Evolutionary conservation across 2,888 invertebrate genomes (phyloP), one percentile per base, ranked within the genome.

Genomic region (Cheilosia urbana): DNA sequence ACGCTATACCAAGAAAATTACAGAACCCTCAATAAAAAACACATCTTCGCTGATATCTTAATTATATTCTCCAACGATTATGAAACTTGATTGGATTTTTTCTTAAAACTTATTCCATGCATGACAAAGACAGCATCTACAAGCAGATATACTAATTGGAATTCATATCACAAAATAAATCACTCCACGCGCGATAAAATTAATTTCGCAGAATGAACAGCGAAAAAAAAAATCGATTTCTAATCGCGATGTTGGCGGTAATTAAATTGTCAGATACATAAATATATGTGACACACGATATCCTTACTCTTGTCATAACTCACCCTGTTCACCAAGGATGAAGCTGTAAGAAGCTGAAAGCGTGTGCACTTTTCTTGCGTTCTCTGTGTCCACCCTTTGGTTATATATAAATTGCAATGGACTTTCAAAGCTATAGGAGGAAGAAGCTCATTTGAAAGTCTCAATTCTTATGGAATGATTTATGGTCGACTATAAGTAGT

Each of bases 201-300:
- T 9, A 40, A 24, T 13, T 34, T n/a, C 19, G 2, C 37, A 13
- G 37, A 2, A 17, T 15, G 45, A n/a, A 21, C 24, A 13, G 13
- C 4, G 6, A 15, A 57, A 47, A 55, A 49, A 15, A 9, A 21
- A 76, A 66, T 76, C 66, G 58, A 66, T 51, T 51, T 58, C 42
- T 49, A 30, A 58, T 57, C 58, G 66, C 58, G 65, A 75, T 65
- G 63, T 40, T 40, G 58, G 66, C 65, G 40, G 53, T 62, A 53
- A 68, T 77, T 68, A 68, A 77, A 69, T 69, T 68, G 51, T 68
- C 75, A 58, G 15, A 30, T 40, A 40, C 40, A 47, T 45, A 27
- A 45, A 40, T 62, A 40, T 51, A 60, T 21, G 11, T 49, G 19
- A 40, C 34, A 62, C 30, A 24, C 27, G 37, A 65, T 58, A 40